phyloP scores from a whole-genome alignment of 2,888 invertebrate species.

The Himalopsyche kuldschensis region DNA sequence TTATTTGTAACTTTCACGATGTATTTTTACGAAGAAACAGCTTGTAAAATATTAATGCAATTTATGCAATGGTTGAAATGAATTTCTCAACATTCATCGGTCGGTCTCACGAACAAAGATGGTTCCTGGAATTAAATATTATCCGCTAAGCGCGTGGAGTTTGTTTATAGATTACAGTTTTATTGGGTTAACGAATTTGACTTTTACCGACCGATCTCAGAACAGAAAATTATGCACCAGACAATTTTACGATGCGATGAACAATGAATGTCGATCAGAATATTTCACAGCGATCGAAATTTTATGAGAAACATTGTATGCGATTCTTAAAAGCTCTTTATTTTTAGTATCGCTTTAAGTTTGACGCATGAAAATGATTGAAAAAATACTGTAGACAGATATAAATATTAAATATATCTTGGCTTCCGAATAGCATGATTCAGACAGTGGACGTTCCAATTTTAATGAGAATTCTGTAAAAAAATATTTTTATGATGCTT shows the following conservation, averaged over 20 bases:
- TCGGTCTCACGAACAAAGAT: background rate
- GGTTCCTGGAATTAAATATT: background rate
- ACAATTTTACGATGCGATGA: background rate
- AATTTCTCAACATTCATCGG: too few species aligned
- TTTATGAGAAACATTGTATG: background rate
- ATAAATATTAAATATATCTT: too few species aligned
- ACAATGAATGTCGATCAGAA: background rate
- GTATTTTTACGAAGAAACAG: too few species aligned
- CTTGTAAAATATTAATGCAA: too few species aligned
- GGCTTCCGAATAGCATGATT: too few species aligned
- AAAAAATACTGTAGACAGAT: background rate
- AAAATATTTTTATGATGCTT: too few species aligned
- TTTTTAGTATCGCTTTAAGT: background rate
- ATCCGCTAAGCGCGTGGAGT: background rate
- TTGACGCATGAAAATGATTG: background rate
- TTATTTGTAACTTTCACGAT: too few species aligned
- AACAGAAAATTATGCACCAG: background rate
- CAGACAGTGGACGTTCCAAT: too few species aligned
- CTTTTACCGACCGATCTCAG: constrained; percentile 7
- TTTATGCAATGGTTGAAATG: too few species aligned
- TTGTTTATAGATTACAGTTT: background rate
- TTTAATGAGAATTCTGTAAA: too few species aligned
- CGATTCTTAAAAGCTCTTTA: background rate
- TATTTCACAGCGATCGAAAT: background rate
- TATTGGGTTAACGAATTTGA: constrained; percentile 26